phyloP scores from a whole-genome alignment of 2,888 invertebrate species.

The Esperia sulphurella region DNA sequence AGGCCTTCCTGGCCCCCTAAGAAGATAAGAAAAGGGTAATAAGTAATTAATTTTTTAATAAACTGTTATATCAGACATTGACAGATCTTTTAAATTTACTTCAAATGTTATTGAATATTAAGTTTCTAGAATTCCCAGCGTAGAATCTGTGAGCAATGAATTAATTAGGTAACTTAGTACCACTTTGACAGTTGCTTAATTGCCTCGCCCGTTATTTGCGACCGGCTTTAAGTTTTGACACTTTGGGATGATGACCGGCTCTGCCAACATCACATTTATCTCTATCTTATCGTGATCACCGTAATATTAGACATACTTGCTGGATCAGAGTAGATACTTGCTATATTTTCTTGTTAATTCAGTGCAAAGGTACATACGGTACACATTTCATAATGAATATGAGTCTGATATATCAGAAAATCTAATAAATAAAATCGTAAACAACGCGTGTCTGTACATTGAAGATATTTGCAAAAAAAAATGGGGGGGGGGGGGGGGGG shows the following conservation, averaged over 20 bases:
- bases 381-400: too few species aligned
- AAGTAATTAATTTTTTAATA: too few species aligned
- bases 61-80: too few species aligned
- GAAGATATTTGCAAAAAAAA: too few species aligned
- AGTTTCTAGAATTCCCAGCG: neutral
- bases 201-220: constrained; percentile 5
- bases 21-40: neutral
- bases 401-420: too few species aligned
- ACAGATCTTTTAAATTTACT: too few species aligned
- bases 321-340: neutral
- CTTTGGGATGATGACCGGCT: constrained; percentile 2
- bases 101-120: constrained; percentile 2
- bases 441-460: too few species aligned
- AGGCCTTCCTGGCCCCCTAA: too few species aligned
- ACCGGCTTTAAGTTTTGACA: constrained; percentile 7
- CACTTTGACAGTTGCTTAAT: constrained; percentile 11
- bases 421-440: too few species aligned
- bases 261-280: constrained; percentile 1
- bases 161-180: constrained; percentile 8
- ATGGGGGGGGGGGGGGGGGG: too few species aligned
- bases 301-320: neutral
- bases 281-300: constrained; percentile 3
- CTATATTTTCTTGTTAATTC: neutral
- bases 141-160: constrained; percentile 3
- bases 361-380: too few species aligned